Base-by-base conservation (phyloP, 1,140 invertebrate species). In the Eriocheir sinensis region DNA sequence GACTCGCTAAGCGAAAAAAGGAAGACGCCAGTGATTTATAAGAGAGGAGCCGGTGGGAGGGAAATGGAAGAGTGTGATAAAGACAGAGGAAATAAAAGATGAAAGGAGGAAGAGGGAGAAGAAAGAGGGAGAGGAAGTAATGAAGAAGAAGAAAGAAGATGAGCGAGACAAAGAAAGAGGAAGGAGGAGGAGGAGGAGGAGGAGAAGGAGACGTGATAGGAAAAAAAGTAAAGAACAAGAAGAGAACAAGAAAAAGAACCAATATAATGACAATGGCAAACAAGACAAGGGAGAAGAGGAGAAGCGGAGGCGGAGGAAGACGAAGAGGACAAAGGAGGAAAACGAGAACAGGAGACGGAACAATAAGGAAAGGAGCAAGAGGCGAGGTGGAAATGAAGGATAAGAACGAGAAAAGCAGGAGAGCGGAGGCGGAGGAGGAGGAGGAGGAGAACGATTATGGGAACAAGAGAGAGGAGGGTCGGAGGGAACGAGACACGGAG, bases 1-100 rank as follows among this genome's bases (percentile, higher is more conserved):
- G 27, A 72, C 60, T 72, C 60, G n/a, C 21, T 72, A 72, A 72
- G 60, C 60, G 60, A 72, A 72, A 72, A 72, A 72, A 72, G 60
- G 0, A 72, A n/a, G 27, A 72, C 21, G 27, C 60, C 60, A 72
- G 21, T 72, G 60, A 72, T 72, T 72, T 72, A 72, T 72, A 72
- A n/a, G n/a, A 72, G 60, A 72, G 60, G n/a, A 72, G 60, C 30
- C 60, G 60, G 12, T n/a, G 60, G 60, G 60, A 72, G 17, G 60
- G 60, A 72, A 72, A 72, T 72, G 60, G 60, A 72, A n/a, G 60
- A 72, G 60, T n/a, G 27, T 72, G 60, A 72, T 72, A 72, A 72
- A 72, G 60, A 72, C 6, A n/a, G n/a, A 72, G 60, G 60, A 72
- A 72, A 41, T 40, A 41, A 86, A 86, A 86, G 83, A 86, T 15